Evolutionary conservation across 2,797 vertebrate genomes (phyloP), one percentile per base, ranked within the genome.

Genomic region (Furcifer pardalis): DNA sequence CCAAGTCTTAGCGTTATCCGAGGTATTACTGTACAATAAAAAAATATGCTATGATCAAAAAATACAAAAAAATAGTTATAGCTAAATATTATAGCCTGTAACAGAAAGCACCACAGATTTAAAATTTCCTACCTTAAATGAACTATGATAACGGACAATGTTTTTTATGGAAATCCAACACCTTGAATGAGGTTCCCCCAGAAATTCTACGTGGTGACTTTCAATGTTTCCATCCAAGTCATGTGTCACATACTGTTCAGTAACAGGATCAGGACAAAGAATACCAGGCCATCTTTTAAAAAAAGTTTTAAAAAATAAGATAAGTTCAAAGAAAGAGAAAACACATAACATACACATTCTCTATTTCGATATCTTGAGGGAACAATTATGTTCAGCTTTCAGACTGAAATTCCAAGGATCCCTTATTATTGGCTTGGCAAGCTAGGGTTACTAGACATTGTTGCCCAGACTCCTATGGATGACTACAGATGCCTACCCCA

Each of bases 281-380:
- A 91, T 88, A 4, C 85, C 94, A 89, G 92, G 91, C 82, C 89
- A 94, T 49, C 89, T 94, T 92, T 79, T 87, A 79, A 83, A 92
- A 91, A 74, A 75, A 52, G 78, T 77, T 87, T 82, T 30, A 81
- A 60, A 66, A 69, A 37, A 49, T 49, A 49, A 74, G 30, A 87
- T 92, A 30, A 88, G 84, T 79, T 89, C 66, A 72, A 9, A 56
- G 42, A 32, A 77, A 86, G 83, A 87, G 77, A 62, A 44, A 30
- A 90, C 2, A 12, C 27, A 68, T 83, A 56, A 56, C 52, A 5
- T 56, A 27, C 49, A 59, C 30, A 8, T 37, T 59, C 15, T 25
- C 17, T 59, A n/a, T 6, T 6, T 68, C 60, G 9, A 2, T 10
- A 15, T 56, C 52, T 19, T 56, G 52, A 56, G 52, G 19, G 19